Conservation (phyloP, 2,113 vertebrate genomes). For the Hippocampus comes region DNA sequence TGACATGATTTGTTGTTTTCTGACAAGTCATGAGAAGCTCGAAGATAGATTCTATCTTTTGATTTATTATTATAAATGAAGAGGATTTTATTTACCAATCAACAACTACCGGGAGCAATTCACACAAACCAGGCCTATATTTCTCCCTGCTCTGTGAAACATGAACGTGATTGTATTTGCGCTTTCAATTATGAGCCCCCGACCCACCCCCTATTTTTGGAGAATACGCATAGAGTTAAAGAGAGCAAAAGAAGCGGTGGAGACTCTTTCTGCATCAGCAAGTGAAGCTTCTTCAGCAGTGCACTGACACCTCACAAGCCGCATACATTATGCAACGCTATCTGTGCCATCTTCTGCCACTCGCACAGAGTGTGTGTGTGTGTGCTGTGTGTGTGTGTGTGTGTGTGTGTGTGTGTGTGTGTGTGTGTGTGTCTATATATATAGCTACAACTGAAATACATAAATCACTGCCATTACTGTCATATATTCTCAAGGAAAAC, state of each 20-base stretch:
- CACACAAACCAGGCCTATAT: constrained; percentile 9
- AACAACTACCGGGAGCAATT: no score
- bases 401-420: background rate
- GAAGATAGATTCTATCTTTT: no score
- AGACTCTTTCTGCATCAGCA: background rate
- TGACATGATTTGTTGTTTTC: no score
- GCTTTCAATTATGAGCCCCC: background rate
- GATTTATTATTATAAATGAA: no score
- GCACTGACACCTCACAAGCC: background rate
- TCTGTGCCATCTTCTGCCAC: background rate
- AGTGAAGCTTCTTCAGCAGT: background rate
- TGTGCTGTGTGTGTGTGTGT: background rate
- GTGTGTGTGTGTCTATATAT: background rate
- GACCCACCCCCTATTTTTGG: background rate
- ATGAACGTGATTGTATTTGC: background rate
- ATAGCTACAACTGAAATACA: background rate
- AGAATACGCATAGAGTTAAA: background rate
- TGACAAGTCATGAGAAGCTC: no score
- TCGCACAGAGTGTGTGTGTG: background rate
- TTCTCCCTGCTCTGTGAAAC: constrained; percentile 8
- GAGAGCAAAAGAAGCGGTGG: background rate
- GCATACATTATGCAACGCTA: constrained; percentile 4
- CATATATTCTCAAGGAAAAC: background rate
- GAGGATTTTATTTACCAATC: background rate
- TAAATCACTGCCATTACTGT: background rate